These are phyloP conservation scores for Diorhabda elongata DNA, from an alignment of 1,140 invertebrate genomes.

Conservation along the genomic window DNA sequence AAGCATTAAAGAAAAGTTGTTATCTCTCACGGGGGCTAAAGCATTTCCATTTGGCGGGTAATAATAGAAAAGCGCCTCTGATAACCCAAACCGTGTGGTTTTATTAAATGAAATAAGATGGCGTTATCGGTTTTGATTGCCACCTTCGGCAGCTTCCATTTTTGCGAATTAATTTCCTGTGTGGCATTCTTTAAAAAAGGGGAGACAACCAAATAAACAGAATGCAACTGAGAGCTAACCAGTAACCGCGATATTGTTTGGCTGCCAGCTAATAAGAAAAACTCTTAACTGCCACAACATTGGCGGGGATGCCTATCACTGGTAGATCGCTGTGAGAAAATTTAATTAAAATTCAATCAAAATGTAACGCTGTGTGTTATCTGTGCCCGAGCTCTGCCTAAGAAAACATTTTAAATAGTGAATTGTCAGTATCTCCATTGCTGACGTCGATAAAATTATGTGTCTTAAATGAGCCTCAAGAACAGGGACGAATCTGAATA, in stretches of 20 bases:
- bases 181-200: slow-evolving; percentile 45
- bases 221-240: slow-evolving; percentile 43
- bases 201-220: slow-evolving; percentile 35
- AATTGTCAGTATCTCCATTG: slow-evolving; percentile 42
- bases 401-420: slow-evolving; percentile 47
- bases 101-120: slow-evolving; percentile 46
- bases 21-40: not conserved
- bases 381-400: slow-evolving; percentile 37
- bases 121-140: slow-evolving; percentile 41
- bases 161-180: slow-evolving; percentile 51
- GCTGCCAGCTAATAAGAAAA: slow-evolving; percentile 43
- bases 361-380: slow-evolving; percentile 41
- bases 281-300: slow-evolving; percentile 35
- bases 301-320: slow-evolving; percentile 34
- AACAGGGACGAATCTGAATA: no score
- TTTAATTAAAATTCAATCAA: slow-evolving; percentile 50
- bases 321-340: slow-evolving; percentile 39
- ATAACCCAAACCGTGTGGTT: slow-evolving; percentile 39
- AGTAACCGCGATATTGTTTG: slow-evolving; percentile 38
- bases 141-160: slow-evolving; percentile 44
- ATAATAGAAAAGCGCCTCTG: slow-evolving; percentile 23
- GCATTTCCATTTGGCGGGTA: not conserved
- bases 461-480: slow-evolving; percentile 40
- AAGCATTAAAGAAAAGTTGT: slow-evolving; percentile 2
- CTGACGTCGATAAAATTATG: slow-evolving; percentile 42